Conservation (phyloP, 1,140 invertebrate genomes). For the Anastrepha ludens region DNA sequence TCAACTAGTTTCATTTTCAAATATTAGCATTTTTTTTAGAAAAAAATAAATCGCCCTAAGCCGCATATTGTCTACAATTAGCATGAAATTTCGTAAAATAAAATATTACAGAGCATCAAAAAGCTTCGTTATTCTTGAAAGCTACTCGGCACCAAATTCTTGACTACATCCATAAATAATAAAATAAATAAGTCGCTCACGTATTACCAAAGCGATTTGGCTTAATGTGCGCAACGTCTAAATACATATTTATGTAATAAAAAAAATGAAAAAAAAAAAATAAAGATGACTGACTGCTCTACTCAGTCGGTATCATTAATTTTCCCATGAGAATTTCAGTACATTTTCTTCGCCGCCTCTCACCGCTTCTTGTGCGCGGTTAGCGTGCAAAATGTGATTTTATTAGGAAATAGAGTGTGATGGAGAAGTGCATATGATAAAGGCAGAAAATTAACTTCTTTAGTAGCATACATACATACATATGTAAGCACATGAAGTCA, state of each 20-base stretch:
- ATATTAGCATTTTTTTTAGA: background rate
- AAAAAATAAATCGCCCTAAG: background rate
- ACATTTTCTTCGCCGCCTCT: background rate
- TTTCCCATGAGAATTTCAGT: slow-evolving; percentile 14
- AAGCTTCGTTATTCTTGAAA: no score
- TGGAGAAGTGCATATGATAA: no score
- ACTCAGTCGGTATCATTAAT: background rate
- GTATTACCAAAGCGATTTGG: background rate
- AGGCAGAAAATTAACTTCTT: slow-evolving; percentile 10
- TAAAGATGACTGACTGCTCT: background rate
- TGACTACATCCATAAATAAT: no score
- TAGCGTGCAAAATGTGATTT: slow-evolving; percentile 21
- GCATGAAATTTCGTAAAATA: no score
- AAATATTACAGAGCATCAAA: no score
- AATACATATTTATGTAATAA: background rate
- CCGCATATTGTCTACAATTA: no score
- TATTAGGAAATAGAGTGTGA: background rate
- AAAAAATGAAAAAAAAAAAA: background rate
- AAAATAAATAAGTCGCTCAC: no score
- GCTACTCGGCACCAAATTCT: no score
- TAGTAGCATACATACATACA: background rate
- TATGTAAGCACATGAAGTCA: no score
- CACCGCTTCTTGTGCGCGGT: background rate
- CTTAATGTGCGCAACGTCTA: background rate
- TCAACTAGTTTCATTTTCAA: background rate